Evolutionary conservation across 2,797 vertebrate species (phyloP).

Genomic region (Falco novaeseelandiae): DNA sequence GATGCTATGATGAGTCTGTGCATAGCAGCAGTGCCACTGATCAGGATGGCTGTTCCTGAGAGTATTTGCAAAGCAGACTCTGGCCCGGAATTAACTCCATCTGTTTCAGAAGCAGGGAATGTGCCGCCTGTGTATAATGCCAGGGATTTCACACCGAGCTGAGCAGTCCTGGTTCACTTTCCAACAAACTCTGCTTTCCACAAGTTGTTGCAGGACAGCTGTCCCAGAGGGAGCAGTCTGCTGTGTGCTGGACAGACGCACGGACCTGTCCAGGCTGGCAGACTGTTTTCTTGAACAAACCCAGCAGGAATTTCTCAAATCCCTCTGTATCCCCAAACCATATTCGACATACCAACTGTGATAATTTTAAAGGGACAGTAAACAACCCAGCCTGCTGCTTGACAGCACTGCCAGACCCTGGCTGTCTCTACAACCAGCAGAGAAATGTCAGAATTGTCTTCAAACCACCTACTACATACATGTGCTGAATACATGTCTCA

Average conservation of each 20-base stretch:
- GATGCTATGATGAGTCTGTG: not conserved
- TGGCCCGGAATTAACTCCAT: slow-evolving; percentile 52
- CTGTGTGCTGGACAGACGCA: not conserved
- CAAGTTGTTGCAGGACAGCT: not conserved
- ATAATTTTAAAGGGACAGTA: not conserved
- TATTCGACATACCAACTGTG: not conserved
- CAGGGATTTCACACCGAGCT: slow-evolving; percentile 51
- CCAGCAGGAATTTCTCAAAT: slow-evolving; percentile 15
- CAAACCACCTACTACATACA: not conserved
- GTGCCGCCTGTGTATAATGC: not conserved
- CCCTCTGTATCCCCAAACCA: not conserved
- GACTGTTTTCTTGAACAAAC: not conserved
- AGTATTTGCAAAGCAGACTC: slow-evolving; percentile 46
- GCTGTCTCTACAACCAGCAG: not conserved
- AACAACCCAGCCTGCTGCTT: not conserved
- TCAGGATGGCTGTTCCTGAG: not conserved
- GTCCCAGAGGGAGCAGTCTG: not conserved
- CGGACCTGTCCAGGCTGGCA: not conserved
- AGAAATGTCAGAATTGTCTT: not conserved
- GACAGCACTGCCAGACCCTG: not conserved
- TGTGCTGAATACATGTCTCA: not conserved
- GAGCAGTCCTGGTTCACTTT: slow-evolving; percentile 48
- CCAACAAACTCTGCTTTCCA: slow-evolving; percentile 7
- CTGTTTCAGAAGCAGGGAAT: slow-evolving; percentile 20
- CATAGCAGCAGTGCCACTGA: not conserved